Percentiles rank a stretch among this genome's conserved stretches.
phyloP scores from a whole-genome alignment of 2,797 vertebrate genomes.

The Rhynchotus rufescens region DNA sequence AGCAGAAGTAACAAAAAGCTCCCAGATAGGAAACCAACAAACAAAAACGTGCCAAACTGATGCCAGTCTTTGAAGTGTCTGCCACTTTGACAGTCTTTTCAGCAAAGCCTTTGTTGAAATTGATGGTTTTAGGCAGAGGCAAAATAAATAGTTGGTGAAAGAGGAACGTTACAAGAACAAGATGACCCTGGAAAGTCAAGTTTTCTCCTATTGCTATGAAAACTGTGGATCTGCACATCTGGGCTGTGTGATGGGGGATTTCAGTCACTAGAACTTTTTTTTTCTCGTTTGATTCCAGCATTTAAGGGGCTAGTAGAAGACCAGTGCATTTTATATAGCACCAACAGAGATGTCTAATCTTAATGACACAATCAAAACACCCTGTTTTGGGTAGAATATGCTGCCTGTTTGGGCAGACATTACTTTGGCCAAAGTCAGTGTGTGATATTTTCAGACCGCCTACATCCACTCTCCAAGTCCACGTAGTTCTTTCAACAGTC shows the following conservation, averaged over 20 bases:
- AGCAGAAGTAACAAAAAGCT: not conserved
- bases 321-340: not conserved
- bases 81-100: not conserved
- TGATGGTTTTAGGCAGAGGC: not conserved
- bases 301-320: not conserved
- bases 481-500: too few relatives aligned
- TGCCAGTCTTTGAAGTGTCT: too few relatives aligned
- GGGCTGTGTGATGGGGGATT: too few relatives aligned
- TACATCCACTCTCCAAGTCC: too few relatives aligned
- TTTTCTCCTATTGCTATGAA: too few relatives aligned
- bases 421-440: not conserved
- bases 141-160: not conserved
- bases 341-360: not conserved
- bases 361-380: not conserved
- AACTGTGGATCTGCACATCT: too few relatives aligned
- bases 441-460: too few relatives aligned
- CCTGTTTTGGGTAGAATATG: not conserved
- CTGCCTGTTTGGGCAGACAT: not conserved
- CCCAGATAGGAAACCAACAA: not conserved
- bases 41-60: not conserved
- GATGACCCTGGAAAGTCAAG: not conserved
- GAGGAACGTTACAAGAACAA: not conserved
- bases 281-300: too few relatives aligned
- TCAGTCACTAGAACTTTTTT: too few relatives aligned
- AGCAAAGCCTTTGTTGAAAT: not conserved